These are phyloP conservation scores for Lophochroa leadbeateri DNA, from an alignment of 2,113 vertebrate species.

Conservation along the genomic window DNA sequence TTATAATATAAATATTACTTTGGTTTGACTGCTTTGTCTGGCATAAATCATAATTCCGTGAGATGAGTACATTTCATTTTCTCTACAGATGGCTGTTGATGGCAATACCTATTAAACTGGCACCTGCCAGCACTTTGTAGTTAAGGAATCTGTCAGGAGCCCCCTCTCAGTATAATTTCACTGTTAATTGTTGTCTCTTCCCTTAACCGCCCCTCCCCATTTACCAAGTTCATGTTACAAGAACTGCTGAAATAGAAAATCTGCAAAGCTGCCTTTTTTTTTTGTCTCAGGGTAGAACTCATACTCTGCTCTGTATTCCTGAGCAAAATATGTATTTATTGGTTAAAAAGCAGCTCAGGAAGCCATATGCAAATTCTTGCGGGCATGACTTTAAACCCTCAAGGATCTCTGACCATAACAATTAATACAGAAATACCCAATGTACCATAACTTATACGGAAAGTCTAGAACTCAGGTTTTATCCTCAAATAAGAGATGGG, in stretches of 20 bases:
- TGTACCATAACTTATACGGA: neutral
- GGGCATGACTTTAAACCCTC: neutral
- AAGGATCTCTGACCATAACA: neutral
- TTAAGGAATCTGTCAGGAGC: conserved; percentile 59
- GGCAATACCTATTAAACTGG: conserved; percentile 72
- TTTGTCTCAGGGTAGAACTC: neutral
- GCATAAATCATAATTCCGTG: conserved; percentile 76
- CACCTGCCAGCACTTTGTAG: conserved; percentile 62
- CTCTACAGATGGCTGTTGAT: conserved; percentile 66
- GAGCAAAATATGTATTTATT: neutral
- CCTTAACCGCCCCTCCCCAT: neutral
- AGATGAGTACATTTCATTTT: conserved; percentile 70
- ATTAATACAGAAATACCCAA: neutral
- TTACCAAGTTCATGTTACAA: neutral
- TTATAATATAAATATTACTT: conserved; percentile 77
- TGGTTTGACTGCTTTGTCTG: conserved; percentile 69
- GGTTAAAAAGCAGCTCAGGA: neutral
- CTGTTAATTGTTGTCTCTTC: neutral
- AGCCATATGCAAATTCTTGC: neutral
- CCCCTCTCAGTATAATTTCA: neutral
- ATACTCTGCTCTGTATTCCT: neutral
- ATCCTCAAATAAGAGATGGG: neutral
- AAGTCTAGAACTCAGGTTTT: neutral
- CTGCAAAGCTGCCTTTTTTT: neutral
- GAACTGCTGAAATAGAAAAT: neutral